Evolutionary conservation across 2,797 vertebrate genomes (phyloP), one percentile per base, ranked within the genome.

Genomic region (Strix occidentalis): DNA sequence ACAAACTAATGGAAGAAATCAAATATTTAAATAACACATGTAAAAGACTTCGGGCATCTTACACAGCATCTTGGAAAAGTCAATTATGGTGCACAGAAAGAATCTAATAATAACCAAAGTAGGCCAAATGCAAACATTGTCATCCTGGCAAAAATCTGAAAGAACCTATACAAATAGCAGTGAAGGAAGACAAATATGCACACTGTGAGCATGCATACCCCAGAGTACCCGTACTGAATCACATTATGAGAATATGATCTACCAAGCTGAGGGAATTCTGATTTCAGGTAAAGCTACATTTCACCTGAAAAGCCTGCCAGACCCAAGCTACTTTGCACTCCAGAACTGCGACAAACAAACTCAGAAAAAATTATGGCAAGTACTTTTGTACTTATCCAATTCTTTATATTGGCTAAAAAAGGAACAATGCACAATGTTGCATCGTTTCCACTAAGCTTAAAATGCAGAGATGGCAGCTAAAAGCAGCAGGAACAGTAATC

Each of bases 141-240:
- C 89, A 96, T 96, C 85, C 95, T 79, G 94, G 82, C 93, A 97
- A 97, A 97, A 97, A 91, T 90, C 7, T 90, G 78, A 95, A 97
- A 94, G 94, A 69, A 97, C 89, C 95, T 97, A 45, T 93, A 97
- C 95, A 97, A 98, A 98, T 94, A 98, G 95, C 96, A 97, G 64
- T 72, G 91, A 95, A 93, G 66, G 86, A 98, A 97, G 97, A 91
- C 96, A 98, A 98, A 98, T 97, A 97, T 90, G 72, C 82, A 96
- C 76, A 80, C 57, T 74, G 64, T 4, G 54, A 97, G 88, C 86
- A 88, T 86, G 82, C 77, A 75, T 76, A 88, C 64, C 89, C 82
- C 50, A 33, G 64, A 84, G 95, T 41, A 71, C 54, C 68, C 56
- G 60, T 80, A 84, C 72, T 94, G 58, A 92, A 84, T 85, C 66